Base-by-base conservation (phyloP, 2,113 vertebrate genomes). In the Sphaerodactylus townsendi region DNA sequence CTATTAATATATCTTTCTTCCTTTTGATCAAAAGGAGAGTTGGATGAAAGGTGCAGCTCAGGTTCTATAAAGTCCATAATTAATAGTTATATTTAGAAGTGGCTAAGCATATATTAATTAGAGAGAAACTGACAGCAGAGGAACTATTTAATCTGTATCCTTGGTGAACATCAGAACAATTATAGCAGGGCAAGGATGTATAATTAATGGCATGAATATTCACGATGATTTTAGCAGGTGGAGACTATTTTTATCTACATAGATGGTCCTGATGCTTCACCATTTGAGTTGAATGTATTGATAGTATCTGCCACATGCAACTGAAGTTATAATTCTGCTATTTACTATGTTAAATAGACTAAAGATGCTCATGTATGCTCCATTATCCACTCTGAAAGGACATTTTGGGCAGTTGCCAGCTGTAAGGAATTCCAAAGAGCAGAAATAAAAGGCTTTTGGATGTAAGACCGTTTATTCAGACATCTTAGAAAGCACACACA, bases 81-180 rank as follows among this genome's bases (percentile, higher is more conserved):
- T 95, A 85, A 95, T 83, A 93, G 78, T 92, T 96, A 95, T 96
- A 94, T 95, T 96, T 96, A 96, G 93, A 94, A 94, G 91, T 90
- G 86, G 37, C 56, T 82, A 90, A 94, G 94, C 89, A 96, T 93
- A 90, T 95, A 94, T 95, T 96, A 95, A 96, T 96, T 95, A 95
- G 88, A 90, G 93, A 92, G 93, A 93, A 93, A 93, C 89, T 83
- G 92, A 94, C 6, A 94, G 92, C 86, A 91, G 91, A 93, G 73
- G 81, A 93, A 83, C 91, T 94, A 92, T 95, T 95, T 94, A 94
- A 94, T 95, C 92, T 83, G 15, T 94, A 94, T 90, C 93, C 95
- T 96, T 96, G 94, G 92, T 94, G 89, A 94, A 90, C 70, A 83
- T 82, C 85, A 91, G 90, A 90, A 77, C 85, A 89, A 65, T 82